Evolutionary conservation across 2,113 vertebrate species (phyloP).

Genomic region (Bambusicola thoracicus): DNA sequence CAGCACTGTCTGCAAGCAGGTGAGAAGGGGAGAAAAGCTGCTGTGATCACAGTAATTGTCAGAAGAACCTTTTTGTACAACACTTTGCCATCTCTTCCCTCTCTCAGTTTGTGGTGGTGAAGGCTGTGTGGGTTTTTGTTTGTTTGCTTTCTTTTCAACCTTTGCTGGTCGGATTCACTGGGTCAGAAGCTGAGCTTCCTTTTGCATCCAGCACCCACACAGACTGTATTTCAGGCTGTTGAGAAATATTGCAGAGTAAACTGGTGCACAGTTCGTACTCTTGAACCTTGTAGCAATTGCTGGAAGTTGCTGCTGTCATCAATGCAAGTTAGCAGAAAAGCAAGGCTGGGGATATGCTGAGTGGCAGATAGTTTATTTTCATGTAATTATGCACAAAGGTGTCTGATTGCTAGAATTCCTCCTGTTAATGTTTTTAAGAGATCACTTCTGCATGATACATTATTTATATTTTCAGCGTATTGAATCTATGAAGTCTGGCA

Average conservation of each 20-base stretch:
- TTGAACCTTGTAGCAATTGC: slow-evolving; percentile 22
- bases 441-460: not conserved
- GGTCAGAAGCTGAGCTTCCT: slow-evolving; percentile 58
- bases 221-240: slow-evolving; percentile 5
- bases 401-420: too few relatives aligned
- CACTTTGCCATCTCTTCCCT: not conserved
- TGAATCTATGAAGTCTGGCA: not conserved
- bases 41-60: not conserved
- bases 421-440: not conserved
- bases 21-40: not conserved
- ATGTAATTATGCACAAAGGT: too few relatives aligned
- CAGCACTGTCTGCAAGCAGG: not conserved
- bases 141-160: not conserved
- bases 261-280: slow-evolving; percentile 33
- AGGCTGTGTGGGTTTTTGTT: not conserved
- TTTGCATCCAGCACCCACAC: slow-evolving; percentile 46
- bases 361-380: too few relatives aligned
- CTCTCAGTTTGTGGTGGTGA: not conserved
- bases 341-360: not conserved
- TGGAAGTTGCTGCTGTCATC: slow-evolving; percentile 46
- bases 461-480: not conserved
- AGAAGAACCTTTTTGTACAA: not conserved
- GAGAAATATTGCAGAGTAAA: slow-evolving; percentile 31
- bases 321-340: not conserved
- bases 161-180: slow-evolving; percentile 40